Evolutionary conservation across 2,797 vertebrate genomes (phyloP).

Genomic region (Gambusia yucatana): DNA sequence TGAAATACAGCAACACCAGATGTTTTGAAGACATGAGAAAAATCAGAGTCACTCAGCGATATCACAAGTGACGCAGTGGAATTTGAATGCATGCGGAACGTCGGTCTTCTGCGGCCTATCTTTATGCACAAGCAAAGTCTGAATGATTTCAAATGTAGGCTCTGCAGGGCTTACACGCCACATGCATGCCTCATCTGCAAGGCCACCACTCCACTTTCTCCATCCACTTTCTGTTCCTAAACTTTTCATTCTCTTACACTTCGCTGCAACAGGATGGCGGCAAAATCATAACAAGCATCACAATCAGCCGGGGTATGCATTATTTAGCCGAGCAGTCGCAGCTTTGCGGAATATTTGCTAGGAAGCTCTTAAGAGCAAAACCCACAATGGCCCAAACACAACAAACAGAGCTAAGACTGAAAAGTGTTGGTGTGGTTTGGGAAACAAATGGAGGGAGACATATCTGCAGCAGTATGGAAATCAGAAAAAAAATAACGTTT

Average conservation of each 20-base stretch:
- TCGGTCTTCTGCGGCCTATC: slow-evolving; percentile 18
- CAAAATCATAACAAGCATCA: slow-evolving; percentile 27
- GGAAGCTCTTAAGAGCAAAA: slow-evolving; percentile 1
- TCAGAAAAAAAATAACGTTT: slow-evolving; percentile 27
- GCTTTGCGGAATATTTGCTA: slow-evolving; percentile 5
- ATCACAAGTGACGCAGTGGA: slow-evolving; percentile 33
- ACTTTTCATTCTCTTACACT: slow-evolving; percentile 31
- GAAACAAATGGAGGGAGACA: slow-evolving; percentile 42
- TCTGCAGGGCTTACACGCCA: slow-evolving; percentile 26
- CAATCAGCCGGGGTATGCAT: slow-evolving; percentile 3
- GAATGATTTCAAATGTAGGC: slow-evolving; percentile 42
- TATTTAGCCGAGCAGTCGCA: slow-evolving; percentile 31
- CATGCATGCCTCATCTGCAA: slow-evolving; percentile 43
- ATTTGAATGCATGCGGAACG: slow-evolving; percentile 9
- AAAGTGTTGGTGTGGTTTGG: slow-evolving; percentile 43
- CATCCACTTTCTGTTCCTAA: slow-evolving; percentile 52
- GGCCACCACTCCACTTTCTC: slow-evolving; percentile 62
- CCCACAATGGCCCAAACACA: slow-evolving; percentile 36
- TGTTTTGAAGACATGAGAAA: slow-evolving; percentile 44
- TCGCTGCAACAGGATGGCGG: slow-evolving; percentile 34
- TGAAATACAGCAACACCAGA: slow-evolving; percentile 57
- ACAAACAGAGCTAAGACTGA: slow-evolving; percentile 30
- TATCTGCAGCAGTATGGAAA: slow-evolving; percentile 56
- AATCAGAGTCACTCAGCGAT: slow-evolving; percentile 22
- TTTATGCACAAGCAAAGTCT: slow-evolving; percentile 22